Evolutionary conservation across 2,113 vertebrate species (phyloP), one percentile per base, ranked within the genome.

Genomic region (Plectropomus leopardus): DNA sequence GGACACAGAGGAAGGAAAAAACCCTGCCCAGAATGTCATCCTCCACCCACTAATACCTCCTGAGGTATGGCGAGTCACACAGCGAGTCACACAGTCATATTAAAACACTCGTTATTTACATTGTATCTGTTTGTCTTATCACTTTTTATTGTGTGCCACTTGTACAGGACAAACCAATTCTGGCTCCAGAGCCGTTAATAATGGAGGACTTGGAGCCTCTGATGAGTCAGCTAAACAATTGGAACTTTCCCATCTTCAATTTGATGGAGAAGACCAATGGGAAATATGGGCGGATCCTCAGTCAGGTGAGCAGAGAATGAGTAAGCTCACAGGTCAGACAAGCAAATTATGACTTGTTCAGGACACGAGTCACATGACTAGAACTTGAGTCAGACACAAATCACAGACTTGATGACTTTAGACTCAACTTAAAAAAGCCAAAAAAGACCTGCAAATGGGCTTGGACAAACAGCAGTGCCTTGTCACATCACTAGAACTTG

Each of bases 221-320:
- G 70, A 97, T 99, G 96, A 94, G 95, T 77, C 96, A 99, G 78
- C 91, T 99, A 72, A 98, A 97, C 94, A 98, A 95, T 71, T 99
- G 98, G 98, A 99, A 99, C 94, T 99, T 99, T 85, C 98, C 98
- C 21, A 97, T 99, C 93, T 99, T 99, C 90, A 96, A 92, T 88
- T 92, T 99, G 94, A 95, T 98, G 95, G 98, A 99, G 94, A 97
- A 95, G 90, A 99, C 97, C 1, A 95, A 96, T 53, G 97, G 95
- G 82, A 97, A 96, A 92, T 96, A 96, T 53, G 98, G 98, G 45
- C 93, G 96, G 51, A 99, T 99, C 94, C 97, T 99, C 60, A 99
- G 98, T 89, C 98, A 99, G 97, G 98, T 99, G 89, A 96, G 95
- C 47, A 13, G 4, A 17, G 28, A 48, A 1, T 15, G 44, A 36